Evolutionary conservation across 2,113 vertebrate species (phyloP), one percentile per base, ranked within the genome.

Genomic region (Sula dactylatra): DNA sequence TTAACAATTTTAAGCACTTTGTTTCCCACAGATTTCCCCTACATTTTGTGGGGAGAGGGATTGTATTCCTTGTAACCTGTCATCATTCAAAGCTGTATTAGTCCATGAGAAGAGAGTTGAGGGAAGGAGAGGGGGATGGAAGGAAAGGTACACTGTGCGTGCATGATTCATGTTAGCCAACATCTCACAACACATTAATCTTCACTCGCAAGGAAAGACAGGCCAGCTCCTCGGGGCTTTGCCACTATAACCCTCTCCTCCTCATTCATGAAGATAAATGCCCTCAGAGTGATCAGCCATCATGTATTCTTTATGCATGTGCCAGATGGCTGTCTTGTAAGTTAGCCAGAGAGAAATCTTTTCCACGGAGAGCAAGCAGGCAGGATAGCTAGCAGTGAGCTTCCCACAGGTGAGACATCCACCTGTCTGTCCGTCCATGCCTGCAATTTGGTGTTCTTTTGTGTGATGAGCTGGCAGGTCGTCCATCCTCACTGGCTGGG

Each of bases 251-350:
- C 91, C 92, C 62, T 87, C 88, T 86, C 70, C 81, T 94, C 86
- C 58, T 87, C 90, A 45, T 71, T 95, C 95, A 96, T 80, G 92
- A 96, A 96, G 96, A 97, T 94, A 91, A 97, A 97, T 97, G 94
- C 81, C 66, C 73, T 92, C 54, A 3, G 32, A 83, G 86, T 67
- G 73, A 94, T 91, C 86, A 93, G 86, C 73, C 80, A 55, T 90
- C 70, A 47, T 70, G 45, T 84, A 85, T 85, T 80, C 95, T 91
- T 96, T 93, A 83, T 94, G 92, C 81, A 56, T 29, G 73, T 86
- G 92, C 90, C 95, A 95, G 94, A 90, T 87, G 94, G 70, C 76
- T 92, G 90, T 56, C 94, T 80, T 66, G 79, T 54, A 86, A 93
- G 83, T 19, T 77, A 94, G 83, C 86, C 79, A 69, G 85, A 36